A percentile compares a stretch with the other conserved stretches of the same genome.
These are phyloP conservation scores for Darevskia nairensis DNA, from an alignment of 2,797 vertebrate genomes.

Conservation along the genomic window DNA sequence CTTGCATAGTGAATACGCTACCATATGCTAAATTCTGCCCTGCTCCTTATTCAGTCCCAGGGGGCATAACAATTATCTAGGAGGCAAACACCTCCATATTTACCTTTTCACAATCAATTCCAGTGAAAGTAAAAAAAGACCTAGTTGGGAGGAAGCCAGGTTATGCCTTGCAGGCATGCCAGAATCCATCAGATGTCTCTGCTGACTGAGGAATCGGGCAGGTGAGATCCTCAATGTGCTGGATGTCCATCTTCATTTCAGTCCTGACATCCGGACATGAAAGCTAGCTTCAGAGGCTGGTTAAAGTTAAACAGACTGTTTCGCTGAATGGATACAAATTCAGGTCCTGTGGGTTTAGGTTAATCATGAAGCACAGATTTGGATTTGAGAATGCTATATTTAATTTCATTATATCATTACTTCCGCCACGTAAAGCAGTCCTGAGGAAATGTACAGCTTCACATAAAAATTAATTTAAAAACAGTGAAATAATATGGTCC, in stretches of 20 bases:
- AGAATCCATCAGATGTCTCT: neutral
- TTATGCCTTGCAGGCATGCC: accelerated
- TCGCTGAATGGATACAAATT: neutral
- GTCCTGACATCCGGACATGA: neutral
- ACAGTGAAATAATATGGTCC: neutral
- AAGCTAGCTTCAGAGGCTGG: neutral
- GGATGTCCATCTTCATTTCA: neutral
- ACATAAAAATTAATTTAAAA: neutral
- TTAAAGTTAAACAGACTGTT: neutral
- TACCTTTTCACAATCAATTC: neutral
- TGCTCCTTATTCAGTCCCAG: slow-evolving; percentile 28
- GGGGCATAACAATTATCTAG: slow-evolving; percentile 22
- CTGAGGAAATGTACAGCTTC: neutral
- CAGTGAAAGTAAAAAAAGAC: slow-evolving; percentile 25
- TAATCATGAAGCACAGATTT: neutral
- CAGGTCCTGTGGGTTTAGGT: neutral
- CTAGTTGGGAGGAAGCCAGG: accelerated
- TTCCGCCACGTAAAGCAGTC: neutral
- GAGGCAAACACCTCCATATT: slow-evolving; percentile 26
- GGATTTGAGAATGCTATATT: neutral
- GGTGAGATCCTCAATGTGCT: neutral
- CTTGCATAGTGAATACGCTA: neutral
- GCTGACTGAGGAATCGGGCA: neutral
- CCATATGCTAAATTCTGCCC: slow-evolving; percentile 17
- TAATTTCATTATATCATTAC: neutral